phyloP scores from a whole-genome alignment of 2,888 invertebrate genomes.

The Dasysyrphus tricinctus region DNA sequence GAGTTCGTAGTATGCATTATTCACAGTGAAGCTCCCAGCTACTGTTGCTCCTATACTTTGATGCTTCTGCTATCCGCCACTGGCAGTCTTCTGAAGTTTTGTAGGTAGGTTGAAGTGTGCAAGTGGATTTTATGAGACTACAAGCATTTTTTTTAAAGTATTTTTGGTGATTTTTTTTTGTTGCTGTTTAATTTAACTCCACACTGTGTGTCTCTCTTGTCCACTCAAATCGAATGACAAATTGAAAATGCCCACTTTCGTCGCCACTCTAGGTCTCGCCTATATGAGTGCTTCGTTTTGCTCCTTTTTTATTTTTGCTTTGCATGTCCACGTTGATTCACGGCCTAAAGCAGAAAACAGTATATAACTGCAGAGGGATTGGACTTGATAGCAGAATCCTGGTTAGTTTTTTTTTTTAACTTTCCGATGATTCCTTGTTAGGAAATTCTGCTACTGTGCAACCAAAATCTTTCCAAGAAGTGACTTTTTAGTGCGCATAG shows the following conservation, averaged over 20 bases:
- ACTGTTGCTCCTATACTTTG: constrained; percentile 42
- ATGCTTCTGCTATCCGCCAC: constrained; percentile 48
- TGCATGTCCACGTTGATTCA: constrained; percentile 40
- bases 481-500: constrained; percentile 64
- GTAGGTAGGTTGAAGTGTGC: constrained; percentile 2
- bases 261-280: constrained; percentile 39
- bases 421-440: constrained; percentile 34
- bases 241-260: constrained; percentile 72
- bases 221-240: constrained; percentile 71
- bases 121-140: constrained; percentile 69
- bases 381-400: constrained; percentile 10
- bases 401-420: constrained; percentile 13
- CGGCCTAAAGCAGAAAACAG: constrained; percentile 42
- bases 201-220: constrained; percentile 37
- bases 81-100: constrained; percentile 39
- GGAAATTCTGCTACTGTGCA: constrained; percentile 6
- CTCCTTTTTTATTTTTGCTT: constrained; percentile 6
- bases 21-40: constrained; percentile 60
- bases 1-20: constrained; percentile 71
- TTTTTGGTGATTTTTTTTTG: constrained; percentile 23
- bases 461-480: constrained; percentile 47
- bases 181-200: constrained; percentile 27
- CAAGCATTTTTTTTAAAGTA: constrained; percentile 13
- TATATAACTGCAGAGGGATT: constrained; percentile 34
- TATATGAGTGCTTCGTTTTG: constrained; percentile 1